Conservation (phyloP, 2,113 vertebrate genomes). For the Tragulus kanchil region DNA sequence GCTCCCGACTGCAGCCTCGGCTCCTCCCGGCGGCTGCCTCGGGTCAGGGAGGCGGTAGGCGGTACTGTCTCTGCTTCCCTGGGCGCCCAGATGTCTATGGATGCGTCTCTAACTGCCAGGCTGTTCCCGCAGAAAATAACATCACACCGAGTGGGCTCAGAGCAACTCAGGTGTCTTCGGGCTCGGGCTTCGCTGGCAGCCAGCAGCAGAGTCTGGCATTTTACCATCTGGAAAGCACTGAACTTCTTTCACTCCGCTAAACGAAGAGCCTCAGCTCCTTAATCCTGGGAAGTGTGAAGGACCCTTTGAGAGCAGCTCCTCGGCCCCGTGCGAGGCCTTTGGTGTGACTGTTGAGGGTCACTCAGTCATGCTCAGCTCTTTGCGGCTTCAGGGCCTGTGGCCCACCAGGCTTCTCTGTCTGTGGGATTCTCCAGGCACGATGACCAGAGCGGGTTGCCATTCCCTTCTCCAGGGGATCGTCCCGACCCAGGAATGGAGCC, state of each 20-base stretch:
- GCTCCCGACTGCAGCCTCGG: neutral
- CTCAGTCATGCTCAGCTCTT: neutral
- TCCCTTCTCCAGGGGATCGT: neutral
- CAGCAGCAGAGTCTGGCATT: conserved; percentile 6
- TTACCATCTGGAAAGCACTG: conserved; percentile 43
- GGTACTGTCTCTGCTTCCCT: neutral
- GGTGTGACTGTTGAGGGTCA: neutral
- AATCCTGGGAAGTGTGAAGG: conserved; percentile 60
- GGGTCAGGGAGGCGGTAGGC: neutral
- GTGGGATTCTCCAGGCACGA: neutral
- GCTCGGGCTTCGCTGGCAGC: neutral
- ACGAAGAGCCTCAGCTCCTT: conserved; percentile 42
- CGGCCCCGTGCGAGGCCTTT: neutral
- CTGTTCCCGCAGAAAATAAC: conserved; percentile 42
- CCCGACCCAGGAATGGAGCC: neutral
- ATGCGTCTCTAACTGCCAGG: neutral
- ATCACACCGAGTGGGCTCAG: neutral
- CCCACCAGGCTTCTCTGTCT: neutral
- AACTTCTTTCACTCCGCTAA: neutral
- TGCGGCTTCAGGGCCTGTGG: neutral
- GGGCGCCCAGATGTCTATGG: conserved; percentile 44
- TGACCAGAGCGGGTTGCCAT: neutral
- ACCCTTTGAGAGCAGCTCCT: neutral
- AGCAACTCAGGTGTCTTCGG: conserved; percentile 32
- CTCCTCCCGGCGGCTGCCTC: neutral